phyloP scores from a whole-genome alignment of 2,113 vertebrate genomes.

The Gambusia affinis region DNA sequence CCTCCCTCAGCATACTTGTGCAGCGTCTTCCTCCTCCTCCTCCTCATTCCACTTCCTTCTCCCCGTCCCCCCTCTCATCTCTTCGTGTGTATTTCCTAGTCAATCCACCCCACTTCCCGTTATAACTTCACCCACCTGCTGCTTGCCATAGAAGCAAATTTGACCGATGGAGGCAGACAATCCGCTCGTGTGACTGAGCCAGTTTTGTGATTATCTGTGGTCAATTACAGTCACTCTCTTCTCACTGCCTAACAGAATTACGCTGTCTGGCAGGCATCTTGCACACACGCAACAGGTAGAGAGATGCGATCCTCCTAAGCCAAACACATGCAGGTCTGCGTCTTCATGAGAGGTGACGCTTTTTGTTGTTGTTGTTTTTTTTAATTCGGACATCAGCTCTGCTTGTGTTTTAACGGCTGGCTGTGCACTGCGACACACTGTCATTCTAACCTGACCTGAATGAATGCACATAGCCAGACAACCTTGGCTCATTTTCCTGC shows the following conservation, averaged over 20 bases:
- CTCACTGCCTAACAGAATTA: slow-evolving; percentile 50
- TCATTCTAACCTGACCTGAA: slow-evolving; percentile 38
- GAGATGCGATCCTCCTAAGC: slow-evolving; percentile 36
- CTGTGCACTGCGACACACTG: slow-evolving; percentile 59
- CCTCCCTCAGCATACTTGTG: slow-evolving; percentile 58
- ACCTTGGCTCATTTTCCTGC: slow-evolving; percentile 23
- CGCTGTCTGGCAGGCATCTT: slow-evolving; percentile 40
- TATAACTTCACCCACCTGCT: slow-evolving; percentile 68
- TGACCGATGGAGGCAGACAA: slow-evolving; percentile 38
- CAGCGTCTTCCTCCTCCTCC: slow-evolving; percentile 54
- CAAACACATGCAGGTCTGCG: slow-evolving; percentile 34
- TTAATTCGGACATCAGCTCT: slow-evolving; percentile 34
- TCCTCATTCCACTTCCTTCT: slow-evolving; percentile 44
- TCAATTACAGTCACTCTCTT: slow-evolving; percentile 30
- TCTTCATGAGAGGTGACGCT: slow-evolving; percentile 13
- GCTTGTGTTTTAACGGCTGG: slow-evolving; percentile 43
- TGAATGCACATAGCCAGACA: slow-evolving; percentile 24
- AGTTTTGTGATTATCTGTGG: slow-evolving; percentile 41
- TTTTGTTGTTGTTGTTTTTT: slow-evolving; percentile 2
- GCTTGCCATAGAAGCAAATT: slow-evolving; percentile 47
- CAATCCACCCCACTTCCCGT: neutral
- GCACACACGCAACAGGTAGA: slow-evolving; percentile 80
- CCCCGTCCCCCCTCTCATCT: slow-evolving; percentile 16
- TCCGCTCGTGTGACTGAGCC: slow-evolving; percentile 41
- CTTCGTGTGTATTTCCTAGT: slow-evolving; percentile 39